These are phyloP conservation scores for Mechanitis mazaeus DNA, from an alignment of 2,888 invertebrate species.

Conservation along the genomic window DNA sequence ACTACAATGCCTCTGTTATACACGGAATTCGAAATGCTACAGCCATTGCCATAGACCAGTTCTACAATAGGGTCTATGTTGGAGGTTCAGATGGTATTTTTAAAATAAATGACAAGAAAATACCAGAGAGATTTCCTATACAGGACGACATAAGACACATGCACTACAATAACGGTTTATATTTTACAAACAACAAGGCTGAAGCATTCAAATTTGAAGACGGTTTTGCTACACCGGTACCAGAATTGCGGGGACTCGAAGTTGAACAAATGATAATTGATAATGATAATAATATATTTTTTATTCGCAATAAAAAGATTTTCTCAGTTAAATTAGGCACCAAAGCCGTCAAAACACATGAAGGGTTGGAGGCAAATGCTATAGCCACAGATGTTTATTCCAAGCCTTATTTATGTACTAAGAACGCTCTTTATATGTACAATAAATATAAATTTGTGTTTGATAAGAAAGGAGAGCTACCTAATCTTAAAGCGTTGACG, in stretches of 20 bases:
- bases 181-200: slow-evolving; percentile 47
- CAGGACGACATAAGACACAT: slow-evolving; percentile 50
- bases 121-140: slow-evolving; percentile 51
- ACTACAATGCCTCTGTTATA: slow-evolving; percentile 42
- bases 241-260: slow-evolving; percentile 43
- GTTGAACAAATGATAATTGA: slow-evolving; percentile 55
- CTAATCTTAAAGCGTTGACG: slow-evolving; percentile 47
- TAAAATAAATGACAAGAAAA: slow-evolving; percentile 47
- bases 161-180: slow-evolving; percentile 53
- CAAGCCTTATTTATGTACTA: slow-evolving; percentile 48
- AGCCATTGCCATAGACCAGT: slow-evolving; percentile 53
- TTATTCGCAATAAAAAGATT: slow-evolving; percentile 43
- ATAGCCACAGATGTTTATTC: slow-evolving; percentile 47
- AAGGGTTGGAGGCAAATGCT: slow-evolving; percentile 41
- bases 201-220: slow-evolving; percentile 54
- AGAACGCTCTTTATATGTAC: slow-evolving; percentile 52
- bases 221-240: slow-evolving; percentile 42
- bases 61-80: slow-evolving; percentile 50
- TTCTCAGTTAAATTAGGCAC: slow-evolving; percentile 56
- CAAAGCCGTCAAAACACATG: slow-evolving; percentile 50
- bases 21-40: slow-evolving; percentile 59
- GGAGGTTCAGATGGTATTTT: slow-evolving; percentile 58
- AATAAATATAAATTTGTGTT: slow-evolving; percentile 63
- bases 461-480: slow-evolving; percentile 51
- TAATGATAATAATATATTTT: slow-evolving; percentile 58